Conservation (phyloP, 2,113 vertebrate genomes). For the Nothocercus nigrocapillus region DNA sequence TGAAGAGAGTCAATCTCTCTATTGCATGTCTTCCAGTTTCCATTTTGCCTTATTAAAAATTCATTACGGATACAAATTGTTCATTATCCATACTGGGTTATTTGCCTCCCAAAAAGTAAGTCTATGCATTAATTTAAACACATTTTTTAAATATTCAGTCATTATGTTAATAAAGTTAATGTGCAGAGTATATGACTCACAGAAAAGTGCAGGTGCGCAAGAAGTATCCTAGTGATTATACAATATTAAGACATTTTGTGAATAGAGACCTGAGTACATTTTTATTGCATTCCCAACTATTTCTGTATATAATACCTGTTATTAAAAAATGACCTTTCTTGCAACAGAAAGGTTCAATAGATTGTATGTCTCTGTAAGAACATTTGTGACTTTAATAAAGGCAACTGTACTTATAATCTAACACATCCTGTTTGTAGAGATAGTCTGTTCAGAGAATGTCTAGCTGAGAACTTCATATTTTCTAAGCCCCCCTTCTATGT, state of each 20-base stretch:
- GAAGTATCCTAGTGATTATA: neutral
- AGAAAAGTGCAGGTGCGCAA: neutral
- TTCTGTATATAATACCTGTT: neutral
- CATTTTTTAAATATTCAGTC: neutral
- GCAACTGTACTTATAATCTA: neutral
- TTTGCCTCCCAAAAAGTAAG: neutral
- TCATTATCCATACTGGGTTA: neutral
- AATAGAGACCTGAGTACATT: neutral
- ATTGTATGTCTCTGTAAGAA: neutral
- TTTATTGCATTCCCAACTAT: neutral
- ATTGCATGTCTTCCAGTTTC: neutral
- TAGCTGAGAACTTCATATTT: neutral
- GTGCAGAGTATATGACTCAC: neutral
- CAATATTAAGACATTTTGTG: neutral
- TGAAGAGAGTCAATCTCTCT: neutral
- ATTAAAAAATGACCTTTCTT: neutral
- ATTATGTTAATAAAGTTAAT: conserved; percentile 7
- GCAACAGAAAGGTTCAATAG: neutral
- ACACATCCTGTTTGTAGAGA: neutral
- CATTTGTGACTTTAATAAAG: neutral
- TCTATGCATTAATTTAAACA: neutral
- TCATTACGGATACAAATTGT: neutral
- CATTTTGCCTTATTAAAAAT: neutral
- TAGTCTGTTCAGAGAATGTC: neutral
- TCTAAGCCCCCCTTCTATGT: neutral